These are phyloP conservation scores for Andrena chrysosceles DNA, from an alignment of 2,888 invertebrate species.

Conservation along the genomic window DNA sequence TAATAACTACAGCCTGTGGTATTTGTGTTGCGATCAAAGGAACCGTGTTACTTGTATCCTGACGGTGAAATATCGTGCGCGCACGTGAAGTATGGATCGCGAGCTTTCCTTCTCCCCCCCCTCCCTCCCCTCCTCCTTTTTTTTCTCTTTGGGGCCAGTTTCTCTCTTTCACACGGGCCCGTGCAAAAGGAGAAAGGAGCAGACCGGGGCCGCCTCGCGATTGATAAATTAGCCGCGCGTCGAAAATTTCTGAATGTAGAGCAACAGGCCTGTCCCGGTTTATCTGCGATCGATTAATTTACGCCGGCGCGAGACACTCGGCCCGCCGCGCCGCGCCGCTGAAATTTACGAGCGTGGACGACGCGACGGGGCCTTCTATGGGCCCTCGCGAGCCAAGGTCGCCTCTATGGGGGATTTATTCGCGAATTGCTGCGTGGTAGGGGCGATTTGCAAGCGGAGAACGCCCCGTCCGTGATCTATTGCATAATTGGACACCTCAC, in stretches of 20 bases:
- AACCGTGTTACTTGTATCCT: conserved; percentile 60
- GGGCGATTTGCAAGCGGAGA: conserved; percentile 45
- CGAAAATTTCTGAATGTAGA: conserved; percentile 59
- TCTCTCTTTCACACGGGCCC: neutral
- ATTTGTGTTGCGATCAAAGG: conserved; percentile 61
- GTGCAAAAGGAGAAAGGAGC: neutral
- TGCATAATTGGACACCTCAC: conserved; percentile 64
- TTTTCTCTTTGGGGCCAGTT: neutral
- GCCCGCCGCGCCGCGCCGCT: neutral
- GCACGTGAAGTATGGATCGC: conserved; percentile 54
- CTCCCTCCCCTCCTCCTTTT: neutral
- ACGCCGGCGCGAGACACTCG: conserved; percentile 40
- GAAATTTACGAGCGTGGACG: conserved; percentile 50
- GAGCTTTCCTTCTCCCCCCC: neutral
- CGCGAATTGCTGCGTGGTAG: conserved; percentile 42
- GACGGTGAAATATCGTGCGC: conserved; percentile 61
- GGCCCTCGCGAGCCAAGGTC: conserved; percentile 49
- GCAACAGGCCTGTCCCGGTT: conserved; percentile 41
- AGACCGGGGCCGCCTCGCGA: neutral
- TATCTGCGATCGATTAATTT: conserved; percentile 65
- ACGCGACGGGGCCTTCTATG: too few species aligned
- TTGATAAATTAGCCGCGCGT: conserved; percentile 48
- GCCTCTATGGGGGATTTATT: conserved; percentile 44
- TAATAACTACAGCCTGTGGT: conserved; percentile 56
- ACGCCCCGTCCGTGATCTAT: conserved; percentile 64